Evolutionary conservation across 92 coral and sea anemone genomes (phyloP), one percentile per base, ranked within the genome.

Genomic region (Paramuricea clavata): DNA sequence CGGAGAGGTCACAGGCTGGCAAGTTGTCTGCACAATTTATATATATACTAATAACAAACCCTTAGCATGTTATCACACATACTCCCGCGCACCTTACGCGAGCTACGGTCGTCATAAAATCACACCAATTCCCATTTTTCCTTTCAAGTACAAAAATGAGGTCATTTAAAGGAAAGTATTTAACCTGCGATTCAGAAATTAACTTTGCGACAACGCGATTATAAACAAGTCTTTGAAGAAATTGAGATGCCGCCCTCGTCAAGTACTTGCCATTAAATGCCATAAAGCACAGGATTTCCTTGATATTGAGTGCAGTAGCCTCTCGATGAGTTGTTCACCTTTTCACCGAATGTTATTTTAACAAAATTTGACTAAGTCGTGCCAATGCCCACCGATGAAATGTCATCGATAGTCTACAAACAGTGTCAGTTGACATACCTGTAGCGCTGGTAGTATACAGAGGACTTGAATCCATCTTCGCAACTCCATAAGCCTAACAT

Each of bases 401-500:
- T 17, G 62, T 47, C 7, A 1, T 49, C 30, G 8, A 54, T 28
- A 76, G 23, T 54, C 5, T 25, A 76, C 22, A 32, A 2, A 6
- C 26, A 12, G 47, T 52, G 68, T 76, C 26, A 15, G 68, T 73
- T 19, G 8, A 54, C 82, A n/a, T 54, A 76, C 82, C 82, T 76
- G 82, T 76, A 76, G 19, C 23, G 52, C 64, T 76, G 60, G 69
- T 15, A 76, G 13, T 10, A 76, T 49, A 28, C 39, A 76, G 44
- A 76, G 82, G 82, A 76, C 47, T 49, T 76, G 23, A 52, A 76
- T 52, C 82, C 82, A 76, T 34, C 52, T 27, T 31, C 68, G 42
- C 19, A 76, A 15, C 82, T 76, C 82, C 82, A 76, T 76, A 60
- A 23, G 64, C 82, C 82, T 76, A 76, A 31, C 82, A 76, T 76